phyloP scores from a whole-genome alignment of 2,888 invertebrate species.

The Nomada flava region DNA sequence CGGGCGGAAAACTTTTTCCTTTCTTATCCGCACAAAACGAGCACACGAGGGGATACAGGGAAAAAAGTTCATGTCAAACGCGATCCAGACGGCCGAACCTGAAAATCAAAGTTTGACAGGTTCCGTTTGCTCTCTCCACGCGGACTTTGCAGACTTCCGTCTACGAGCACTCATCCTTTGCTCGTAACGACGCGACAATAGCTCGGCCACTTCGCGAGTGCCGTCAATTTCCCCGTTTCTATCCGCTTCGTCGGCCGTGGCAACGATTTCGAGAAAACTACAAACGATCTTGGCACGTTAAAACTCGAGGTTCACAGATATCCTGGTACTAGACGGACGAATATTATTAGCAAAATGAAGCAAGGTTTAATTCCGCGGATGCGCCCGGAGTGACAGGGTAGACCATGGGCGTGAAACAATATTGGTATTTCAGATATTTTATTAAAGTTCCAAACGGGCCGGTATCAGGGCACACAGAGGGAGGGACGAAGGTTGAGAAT shows the following conservation, averaged over 20 bases:
- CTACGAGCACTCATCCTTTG: slow-evolving; percentile 39
- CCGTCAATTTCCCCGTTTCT: slow-evolving; percentile 18
- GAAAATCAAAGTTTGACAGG: slow-evolving; percentile 73
- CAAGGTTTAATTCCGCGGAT: slow-evolving; percentile 35
- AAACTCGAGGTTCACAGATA: background rate
- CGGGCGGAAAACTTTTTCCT: slow-evolving; percentile 63
- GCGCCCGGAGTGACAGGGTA: slow-evolving; percentile 56
- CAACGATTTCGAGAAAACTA: slow-evolving; percentile 9
- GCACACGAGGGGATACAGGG: slow-evolving; percentile 43
- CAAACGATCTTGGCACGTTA: background rate
- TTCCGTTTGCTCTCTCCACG: slow-evolving; percentile 68
- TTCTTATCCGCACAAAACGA: slow-evolving; percentile 42
- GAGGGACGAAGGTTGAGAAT: slow-evolving; percentile 41
- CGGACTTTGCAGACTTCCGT: slow-evolving; percentile 60
- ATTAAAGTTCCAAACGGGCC: slow-evolving; percentile 79
- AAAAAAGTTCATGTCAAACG: slow-evolving; percentile 65
- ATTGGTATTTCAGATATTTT: slow-evolving; percentile 83
- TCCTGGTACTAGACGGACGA: too few relatives aligned
- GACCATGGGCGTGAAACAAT: slow-evolving; percentile 75
- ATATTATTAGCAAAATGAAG: background rate
- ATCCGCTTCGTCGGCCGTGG: slow-evolving; percentile 1
- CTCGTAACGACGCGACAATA: slow-evolving; percentile 33
- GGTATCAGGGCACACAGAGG: slow-evolving; percentile 66
- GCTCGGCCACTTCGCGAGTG: slow-evolving; percentile 33
- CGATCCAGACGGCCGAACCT: slow-evolving; percentile 57